Base-by-base conservation (phyloP, 2,888 invertebrate genomes). In the Cerastis rubricosa region DNA sequence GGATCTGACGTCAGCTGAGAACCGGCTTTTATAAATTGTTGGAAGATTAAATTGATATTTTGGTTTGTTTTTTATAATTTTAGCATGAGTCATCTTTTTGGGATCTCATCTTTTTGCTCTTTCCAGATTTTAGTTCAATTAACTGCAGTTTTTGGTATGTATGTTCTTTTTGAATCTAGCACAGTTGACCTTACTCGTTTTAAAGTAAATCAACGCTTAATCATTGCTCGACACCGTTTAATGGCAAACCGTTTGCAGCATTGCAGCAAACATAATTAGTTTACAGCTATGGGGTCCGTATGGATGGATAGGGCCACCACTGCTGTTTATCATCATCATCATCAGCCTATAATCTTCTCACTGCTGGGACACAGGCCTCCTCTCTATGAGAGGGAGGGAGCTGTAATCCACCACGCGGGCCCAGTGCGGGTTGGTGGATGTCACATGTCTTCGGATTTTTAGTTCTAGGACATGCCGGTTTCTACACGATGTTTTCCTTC, bases 1-100 rank as follows among this genome's bases (percentile, higher is more conserved):
- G 45, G 19, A 70, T 67, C 19, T 51, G 47, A 69, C 68, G 78
- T 78, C 78, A 83, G 63, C 22, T 54, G 9, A 0, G 25, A 65
- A 76, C 61, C 63, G 35, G 84, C 22, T 80, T 47, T 2, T 0
- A 0, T 49, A 43, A 64, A 29, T 51, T 57, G 12, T 7, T 14
- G 12, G 11, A 17, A 40, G 12, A 17, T 51, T 45, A 29, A 40
- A 17, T 29, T 25, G 19, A 45, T 43, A 9, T 67, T 76, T 29
- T 19, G n/a, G 22, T 19, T 19, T 35, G 14, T 43, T 12, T 17
- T 79, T 43, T 1, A 12, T 59, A 19, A 47, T 12, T 40, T 45
- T n/a, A 76, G 40, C 0, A 9, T 49, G 51, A 51, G 35, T 67
- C 51, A 54, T 45, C 11, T 19, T 51, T 45, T 35, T 11, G 1